Evolutionary conservation across 1,140 invertebrate species (phyloP).

Genomic region (Drosophila lini): DNA sequence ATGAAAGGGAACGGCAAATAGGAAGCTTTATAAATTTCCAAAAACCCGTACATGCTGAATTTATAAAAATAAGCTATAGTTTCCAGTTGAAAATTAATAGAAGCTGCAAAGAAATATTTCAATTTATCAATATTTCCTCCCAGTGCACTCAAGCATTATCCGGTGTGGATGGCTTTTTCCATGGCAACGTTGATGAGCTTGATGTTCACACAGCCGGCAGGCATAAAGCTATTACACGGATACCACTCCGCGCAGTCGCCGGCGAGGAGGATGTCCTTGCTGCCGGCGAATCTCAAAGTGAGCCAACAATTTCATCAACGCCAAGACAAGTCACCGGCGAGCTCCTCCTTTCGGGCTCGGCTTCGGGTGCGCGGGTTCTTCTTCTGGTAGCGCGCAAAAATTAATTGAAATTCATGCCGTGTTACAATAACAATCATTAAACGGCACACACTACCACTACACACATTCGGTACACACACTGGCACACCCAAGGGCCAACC

Average conservation of each 20-base stretch:
- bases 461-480: conserved; percentile 12
- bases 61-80: not conserved
- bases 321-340: conserved; percentile 52
- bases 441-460: conserved; percentile 54
- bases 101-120: not conserved
- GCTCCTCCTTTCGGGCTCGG: conserved; percentile 2
- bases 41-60: too few species aligned
- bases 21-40: too few species aligned
- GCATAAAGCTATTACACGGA: conserved; percentile 79
- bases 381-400: conserved; percentile 73
- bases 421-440: conserved; percentile 83
- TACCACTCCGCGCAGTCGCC: conserved; percentile 16
- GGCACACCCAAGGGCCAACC: conserved; percentile 50
- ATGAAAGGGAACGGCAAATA: not conserved
- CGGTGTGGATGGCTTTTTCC: conserved; percentile 27
- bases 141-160: conserved; percentile 23
- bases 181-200: conserved; percentile 62
- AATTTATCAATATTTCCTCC: not conserved
- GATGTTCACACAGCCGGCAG: conserved; percentile 84
- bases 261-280: conserved; percentile 69
- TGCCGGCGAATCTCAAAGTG: conserved; percentile 81
- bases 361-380: conserved; percentile 22
- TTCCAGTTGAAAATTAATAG: not conserved
- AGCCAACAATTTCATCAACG: conserved; percentile 82
- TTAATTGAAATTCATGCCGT: conserved; percentile 83